Evolutionary conservation across 2,888 invertebrate genomes (phyloP), one percentile per base, ranked within the genome.

Genomic region (Andrena marginata): DNA sequence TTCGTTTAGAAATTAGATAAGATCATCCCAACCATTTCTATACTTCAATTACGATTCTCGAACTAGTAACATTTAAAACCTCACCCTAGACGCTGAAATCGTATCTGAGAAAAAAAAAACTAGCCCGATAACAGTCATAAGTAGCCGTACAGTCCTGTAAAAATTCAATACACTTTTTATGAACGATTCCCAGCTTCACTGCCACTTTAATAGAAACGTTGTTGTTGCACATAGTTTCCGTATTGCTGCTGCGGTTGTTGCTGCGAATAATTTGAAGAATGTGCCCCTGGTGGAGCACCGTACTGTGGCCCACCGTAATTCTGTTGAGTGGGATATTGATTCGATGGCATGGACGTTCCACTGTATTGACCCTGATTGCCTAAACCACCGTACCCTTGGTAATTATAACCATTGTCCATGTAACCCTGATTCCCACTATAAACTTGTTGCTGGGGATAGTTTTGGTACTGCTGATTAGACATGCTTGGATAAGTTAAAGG

Each of bases 321-420:
- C 42, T 89, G 91, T 59, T 84, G 91, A 49, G 54, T 80, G 23
- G 91, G 86, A 75, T 89, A 92, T 31, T 91, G 91, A 83, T 88
- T 89, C n/a, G 88, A 69, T 10, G 85, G 54, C 26, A 90, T 81
- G n/a, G 87, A 72, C 5, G 89, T 82, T 42, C 85, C 87, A 70
- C 80, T 84, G 64, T 91, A 92, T 48, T 90, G 92, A 54, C 80
- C 76, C 77, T 91, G 93, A 89, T 87, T 91, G 0, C 77, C 79
- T 78, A 91, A 80, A 71, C 85, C 90, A 42, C 85, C 81, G 65
- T 91, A 92, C 10, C 90, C 85, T 70, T 90, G 93, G 63, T 93
- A 93, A 83, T 89, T 90, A 56, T 93, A 94, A 23, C 93, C 92
- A 75, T 93, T 94, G 75, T 93, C 93, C 85, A 93, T 89, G 71